These are phyloP conservation scores for Samia ricini DNA, from an alignment of 1,140 invertebrate genomes.

Conservation along the genomic window DNA sequence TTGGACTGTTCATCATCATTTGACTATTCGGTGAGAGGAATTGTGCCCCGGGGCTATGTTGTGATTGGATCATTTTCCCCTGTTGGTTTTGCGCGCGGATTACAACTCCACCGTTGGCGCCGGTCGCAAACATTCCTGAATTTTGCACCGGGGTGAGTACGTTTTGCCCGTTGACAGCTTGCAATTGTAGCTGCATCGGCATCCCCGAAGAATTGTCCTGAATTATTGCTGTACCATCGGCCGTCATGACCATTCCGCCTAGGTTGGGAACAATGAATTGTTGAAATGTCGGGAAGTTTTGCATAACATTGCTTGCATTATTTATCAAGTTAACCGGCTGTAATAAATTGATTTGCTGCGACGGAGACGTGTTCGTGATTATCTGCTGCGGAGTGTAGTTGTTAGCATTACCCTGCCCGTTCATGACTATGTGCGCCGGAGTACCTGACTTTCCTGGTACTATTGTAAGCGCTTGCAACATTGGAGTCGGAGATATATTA, in stretches of 20 bases:
- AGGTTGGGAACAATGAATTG: conserved; percentile 90
- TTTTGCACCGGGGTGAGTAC: conserved; percentile 86
- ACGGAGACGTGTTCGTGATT: conserved; percentile 83
- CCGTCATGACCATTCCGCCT: conserved; percentile 86
- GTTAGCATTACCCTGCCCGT: conserved; percentile 80
- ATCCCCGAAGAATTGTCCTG: conserved; percentile 82
- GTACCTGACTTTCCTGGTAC: conserved; percentile 85
- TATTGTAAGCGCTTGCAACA: conserved; percentile 86
- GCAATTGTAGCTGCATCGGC: conserved; percentile 86
- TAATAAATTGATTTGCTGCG: conserved; percentile 86
- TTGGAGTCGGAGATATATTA: conserved; percentile 79
- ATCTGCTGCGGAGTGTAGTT: conserved; percentile 84
- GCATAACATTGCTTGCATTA: conserved; percentile 83
- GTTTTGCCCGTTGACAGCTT: conserved; percentile 88
- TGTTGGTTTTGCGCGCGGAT: conserved; percentile 85
- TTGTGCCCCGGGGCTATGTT: conserved; percentile 83
- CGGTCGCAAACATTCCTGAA: conserved; percentile 83
- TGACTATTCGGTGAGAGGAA: conserved; percentile 87
- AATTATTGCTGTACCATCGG: conserved; percentile 83
- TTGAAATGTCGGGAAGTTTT: conserved; percentile 88
- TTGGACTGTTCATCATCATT: conserved; percentile 85
- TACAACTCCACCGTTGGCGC: conserved; percentile 85
- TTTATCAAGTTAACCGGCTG: conserved; percentile 90
- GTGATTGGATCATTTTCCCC: conserved; percentile 85
- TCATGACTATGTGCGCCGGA: conserved; percentile 85